Conservation (phyloP, 2,888 invertebrate species). For the Ormyrus thymus region DNA sequence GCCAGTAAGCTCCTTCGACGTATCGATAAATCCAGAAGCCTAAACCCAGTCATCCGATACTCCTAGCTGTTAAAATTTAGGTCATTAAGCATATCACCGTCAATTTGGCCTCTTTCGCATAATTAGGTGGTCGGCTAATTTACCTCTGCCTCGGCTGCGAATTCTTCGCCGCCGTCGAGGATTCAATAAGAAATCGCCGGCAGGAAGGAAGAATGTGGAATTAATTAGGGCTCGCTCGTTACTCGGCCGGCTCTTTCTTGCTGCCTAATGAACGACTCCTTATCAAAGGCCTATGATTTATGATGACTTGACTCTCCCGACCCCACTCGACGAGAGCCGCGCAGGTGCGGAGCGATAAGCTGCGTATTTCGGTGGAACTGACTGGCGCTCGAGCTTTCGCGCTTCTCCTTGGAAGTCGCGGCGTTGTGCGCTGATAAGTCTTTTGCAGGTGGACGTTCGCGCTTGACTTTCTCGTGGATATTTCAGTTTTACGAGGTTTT, state of each 20-base stretch:
- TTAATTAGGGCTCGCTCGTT: slow-evolving; percentile 51
- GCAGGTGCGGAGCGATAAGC: slow-evolving; percentile 14
- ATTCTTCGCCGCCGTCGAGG: slow-evolving; percentile 37
- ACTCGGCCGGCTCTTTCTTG: slow-evolving; percentile 8
- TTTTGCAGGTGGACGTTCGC: no score
- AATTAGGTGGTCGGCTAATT: slow-evolving; percentile 50
- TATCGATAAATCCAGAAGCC: no score
- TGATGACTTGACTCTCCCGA: slow-evolving; percentile 37
- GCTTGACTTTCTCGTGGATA: no score
- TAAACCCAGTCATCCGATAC: no score
- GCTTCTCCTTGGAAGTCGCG: no score
- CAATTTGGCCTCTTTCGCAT: slow-evolving; percentile 44
- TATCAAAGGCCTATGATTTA: slow-evolving; percentile 55
- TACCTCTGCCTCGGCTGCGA: slow-evolving; percentile 14
- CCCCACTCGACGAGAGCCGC: neutral
- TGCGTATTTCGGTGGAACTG: no score
- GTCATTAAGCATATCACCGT: slow-evolving; percentile 52
- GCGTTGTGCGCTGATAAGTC: no score
- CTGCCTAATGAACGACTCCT: slow-evolving; percentile 48
- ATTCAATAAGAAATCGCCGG: slow-evolving; percentile 50
- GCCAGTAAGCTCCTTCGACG: no score
- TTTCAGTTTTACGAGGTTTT: no score
- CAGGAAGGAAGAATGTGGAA: slow-evolving; percentile 54
- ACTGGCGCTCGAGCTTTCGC: no score
- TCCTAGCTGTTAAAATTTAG: slow-evolving; percentile 33